Percentiles rank a stretch among this genome's conserved stretches.
Conservation (phyloP, 2,888 invertebrate species). For the Aleiodes leptofemur region DNA sequence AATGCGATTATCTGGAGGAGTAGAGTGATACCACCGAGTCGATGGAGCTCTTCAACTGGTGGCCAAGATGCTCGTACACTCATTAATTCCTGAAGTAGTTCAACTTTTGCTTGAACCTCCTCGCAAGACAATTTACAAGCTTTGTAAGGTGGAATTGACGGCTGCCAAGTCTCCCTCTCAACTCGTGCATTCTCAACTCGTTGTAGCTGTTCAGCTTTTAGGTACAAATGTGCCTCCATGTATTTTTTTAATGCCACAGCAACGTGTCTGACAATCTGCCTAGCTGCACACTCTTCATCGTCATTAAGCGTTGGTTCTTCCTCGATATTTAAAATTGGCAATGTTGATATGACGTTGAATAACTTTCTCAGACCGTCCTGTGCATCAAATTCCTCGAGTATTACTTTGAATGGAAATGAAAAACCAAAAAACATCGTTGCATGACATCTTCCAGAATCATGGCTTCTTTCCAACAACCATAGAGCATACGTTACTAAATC, state of each 20-base stretch:
- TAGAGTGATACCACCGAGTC: conserved; percentile 88
- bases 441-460: conserved; percentile 98
- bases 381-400: conserved; percentile 95
- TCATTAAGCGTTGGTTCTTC: conserved; percentile 81
- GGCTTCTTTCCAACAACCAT: conserved; percentile 97
- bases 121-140: conserved; percentile 78
- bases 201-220: conserved; percentile 85
- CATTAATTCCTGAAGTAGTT: conserved; percentile 85
- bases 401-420: conserved; percentile 94
- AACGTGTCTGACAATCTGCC: conserved; percentile 94
- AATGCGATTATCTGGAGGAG: conserved; percentile 91
- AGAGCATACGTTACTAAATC: conserved; percentile 92
- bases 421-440: conserved; percentile 98
- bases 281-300: conserved; percentile 92
- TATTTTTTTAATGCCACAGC: conserved; percentile 93
- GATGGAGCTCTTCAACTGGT: conserved; percentile 91
- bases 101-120: conserved; percentile 92
- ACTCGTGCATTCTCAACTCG: conserved; percentile 77
- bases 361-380: conserved; percentile 95
- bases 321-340: conserved; percentile 88
- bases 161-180: conserved; percentile 70
- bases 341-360: conserved; percentile 94
- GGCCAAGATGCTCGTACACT: conserved; percentile 88
- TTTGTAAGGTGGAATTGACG: conserved; percentile 75
- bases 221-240: conserved; percentile 91